Evolutionary conservation across 2,888 invertebrate genomes (phyloP).

Genomic region (Ochlodes sylvanus): DNA sequence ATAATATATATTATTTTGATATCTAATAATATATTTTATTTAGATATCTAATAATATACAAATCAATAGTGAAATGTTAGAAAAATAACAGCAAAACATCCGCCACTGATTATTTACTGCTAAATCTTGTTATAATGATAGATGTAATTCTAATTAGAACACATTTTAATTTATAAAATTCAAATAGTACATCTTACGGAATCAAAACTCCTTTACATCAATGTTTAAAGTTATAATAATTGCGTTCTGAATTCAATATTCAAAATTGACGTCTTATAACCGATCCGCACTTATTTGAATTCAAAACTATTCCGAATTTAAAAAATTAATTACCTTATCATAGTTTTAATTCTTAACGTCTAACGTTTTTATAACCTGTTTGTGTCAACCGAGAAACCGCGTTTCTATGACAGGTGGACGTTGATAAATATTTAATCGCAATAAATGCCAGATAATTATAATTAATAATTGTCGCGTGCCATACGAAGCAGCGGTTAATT

Average conservation of each 20-base stretch:
- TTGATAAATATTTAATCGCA: conserved; percentile 26
- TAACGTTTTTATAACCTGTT: conserved; percentile 8
- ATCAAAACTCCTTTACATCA: no score
- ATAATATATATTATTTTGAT: no score
- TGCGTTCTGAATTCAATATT: neutral
- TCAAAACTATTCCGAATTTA: neutral
- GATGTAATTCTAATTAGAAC: no score
- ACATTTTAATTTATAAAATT: no score
- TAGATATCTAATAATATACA: no score
- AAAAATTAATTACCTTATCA: neutral
- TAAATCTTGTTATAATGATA: no score
- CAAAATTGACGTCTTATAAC: neutral
- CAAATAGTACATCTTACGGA: no score
- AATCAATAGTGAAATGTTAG: no score
- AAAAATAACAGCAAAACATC: no score
- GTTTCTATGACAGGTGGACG: conserved; percentile 6
- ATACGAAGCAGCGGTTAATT: conserved; percentile 25
- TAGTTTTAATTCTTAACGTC: conserved; percentile 9
- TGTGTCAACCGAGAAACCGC: conserved; percentile 13
- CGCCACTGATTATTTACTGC: no score
- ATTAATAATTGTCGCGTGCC: conserved; percentile 35
- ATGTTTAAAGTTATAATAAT: neutral
- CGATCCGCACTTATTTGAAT: neutral
- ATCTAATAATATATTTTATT: no score
- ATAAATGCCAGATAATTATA: conserved; percentile 25